Evolutionary conservation across 2,113 vertebrate genomes (phyloP), one percentile per base, ranked within the genome.

Genomic region (Parotia lawesii): DNA sequence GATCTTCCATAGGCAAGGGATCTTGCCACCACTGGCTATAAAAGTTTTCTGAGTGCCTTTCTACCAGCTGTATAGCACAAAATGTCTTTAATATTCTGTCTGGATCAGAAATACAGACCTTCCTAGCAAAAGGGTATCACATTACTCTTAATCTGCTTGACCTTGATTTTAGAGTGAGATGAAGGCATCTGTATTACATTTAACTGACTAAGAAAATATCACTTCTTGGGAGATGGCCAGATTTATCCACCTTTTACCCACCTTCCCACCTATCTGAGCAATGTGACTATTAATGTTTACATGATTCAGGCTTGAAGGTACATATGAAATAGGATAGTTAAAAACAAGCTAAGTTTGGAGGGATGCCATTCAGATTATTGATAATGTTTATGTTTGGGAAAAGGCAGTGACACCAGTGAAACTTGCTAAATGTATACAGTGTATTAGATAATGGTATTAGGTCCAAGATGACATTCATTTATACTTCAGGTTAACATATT

Each of bases 131-230:
- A 88, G 60, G 15, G 15, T 92, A 74, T 92, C 72, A 64, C 29
- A 86, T 92, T 80, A 79, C 82, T 77, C 64, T 67, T 94, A 94
- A 89, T 90, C 61, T 88, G 24, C 69, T 81, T 92, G 85, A 94
- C 83, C 86, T 96, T 87, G 80, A 77, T 90, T 94, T 90, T 65
- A 81, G 79, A 78, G 45, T 89, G 66, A 83, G 69, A 89, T 88
- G 88, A 93, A 94, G 51, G 69, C 86, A 77, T 93, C 79, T 93
- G 69, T 86, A 67, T 77, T 86, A 48, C 56, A 90, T 93, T 93
- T 96, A 90, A 89, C 23, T 53, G 47, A 56, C 69, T 90, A 80
- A 86, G 94, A 90, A 95, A 88, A 94, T 86, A 61, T 89, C 60
- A 73, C 4, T 1, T 86, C 64, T 80, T 93, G 76, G 60, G 40